phyloP scores from a whole-genome alignment of 2,797 vertebrate genomes.

The Onychomys leucogaster region DNA sequence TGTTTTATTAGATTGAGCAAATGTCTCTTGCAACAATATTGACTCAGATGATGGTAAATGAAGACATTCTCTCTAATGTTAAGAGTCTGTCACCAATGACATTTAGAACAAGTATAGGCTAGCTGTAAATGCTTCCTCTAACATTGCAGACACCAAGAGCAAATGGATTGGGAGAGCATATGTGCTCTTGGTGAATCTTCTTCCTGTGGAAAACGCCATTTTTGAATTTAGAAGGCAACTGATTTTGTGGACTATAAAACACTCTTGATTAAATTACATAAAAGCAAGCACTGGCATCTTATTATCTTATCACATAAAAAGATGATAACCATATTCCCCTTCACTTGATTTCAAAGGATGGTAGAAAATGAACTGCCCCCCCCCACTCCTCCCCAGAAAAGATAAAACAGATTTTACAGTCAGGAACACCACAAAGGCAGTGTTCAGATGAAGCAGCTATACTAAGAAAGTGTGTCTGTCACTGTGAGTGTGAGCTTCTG shows the following conservation, averaged over 20 bases:
- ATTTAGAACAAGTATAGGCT: constrained; percentile 44
- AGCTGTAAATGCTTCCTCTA: constrained; percentile 51
- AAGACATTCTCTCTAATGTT: constrained; percentile 59
- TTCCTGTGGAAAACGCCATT: constrained; percentile 50
- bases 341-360: constrained; percentile 47
- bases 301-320: constrained; percentile 47
- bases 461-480: neutral
- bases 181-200: constrained; percentile 23
- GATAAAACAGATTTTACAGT: neutral
- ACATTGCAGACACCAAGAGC: constrained; percentile 31
- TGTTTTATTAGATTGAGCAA: constrained; percentile 61
- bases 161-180: constrained; percentile 32
- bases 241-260: constrained; percentile 55
- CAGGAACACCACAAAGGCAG: constrained; percentile 42
- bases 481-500: neutral
- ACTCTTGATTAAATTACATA: constrained; percentile 52
- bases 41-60: constrained; percentile 66
- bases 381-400: neutral
- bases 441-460: neutral
- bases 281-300: constrained; percentile 12
- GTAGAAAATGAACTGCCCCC: neutral
- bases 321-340: constrained; percentile 51
- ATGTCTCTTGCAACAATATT: constrained; percentile 66
- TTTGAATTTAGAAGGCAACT: constrained; percentile 61
- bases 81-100: constrained; percentile 56